phyloP scores from a whole-genome alignment of 2,797 vertebrate genomes.

The Crenuchus spilurus region DNA sequence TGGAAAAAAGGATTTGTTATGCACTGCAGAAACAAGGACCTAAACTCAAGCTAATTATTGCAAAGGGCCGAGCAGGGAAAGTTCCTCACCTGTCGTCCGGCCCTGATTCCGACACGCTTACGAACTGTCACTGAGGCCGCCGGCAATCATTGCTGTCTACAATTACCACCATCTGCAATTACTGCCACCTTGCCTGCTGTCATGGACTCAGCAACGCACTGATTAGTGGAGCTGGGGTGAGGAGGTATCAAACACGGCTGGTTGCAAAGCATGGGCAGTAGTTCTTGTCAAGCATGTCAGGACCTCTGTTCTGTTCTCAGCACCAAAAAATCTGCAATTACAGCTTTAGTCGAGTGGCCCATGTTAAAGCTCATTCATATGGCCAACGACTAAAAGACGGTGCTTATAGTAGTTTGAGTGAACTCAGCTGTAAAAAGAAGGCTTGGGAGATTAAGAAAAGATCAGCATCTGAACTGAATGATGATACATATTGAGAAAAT shows the following conservation, averaged over 20 bases:
- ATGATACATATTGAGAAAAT: neutral
- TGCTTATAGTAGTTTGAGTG: neutral
- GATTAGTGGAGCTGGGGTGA: slow-evolving; percentile 47
- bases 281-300: slow-evolving; percentile 49
- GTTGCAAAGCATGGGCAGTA: slow-evolving; percentile 33
- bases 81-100: slow-evolving; percentile 41
- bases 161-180: slow-evolving; percentile 63
- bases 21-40: neutral
- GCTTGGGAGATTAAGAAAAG: neutral
- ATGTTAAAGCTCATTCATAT: neutral
- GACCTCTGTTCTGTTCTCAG: slow-evolving; percentile 26
- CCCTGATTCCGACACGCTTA: slow-evolving; percentile 1
- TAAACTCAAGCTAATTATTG: slow-evolving; percentile 14
- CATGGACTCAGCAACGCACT: slow-evolving; percentile 46
- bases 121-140: slow-evolving; percentile 15
- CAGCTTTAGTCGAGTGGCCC: slow-evolving; percentile 5
- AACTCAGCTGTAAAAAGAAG: slow-evolving; percentile 18
- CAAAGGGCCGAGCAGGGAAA: neutral
- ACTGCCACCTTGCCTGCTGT: slow-evolving; percentile 52
- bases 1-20: slow-evolving; percentile 3
- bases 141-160: slow-evolving; percentile 56
- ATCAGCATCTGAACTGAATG: neutral
- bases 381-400: neutral
- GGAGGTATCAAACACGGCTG: neutral
- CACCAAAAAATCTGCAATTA: slow-evolving; percentile 47